phyloP scores from a whole-genome alignment of 2,888 invertebrate species.

The Acanthococcus lagerstroemiae region DNA sequence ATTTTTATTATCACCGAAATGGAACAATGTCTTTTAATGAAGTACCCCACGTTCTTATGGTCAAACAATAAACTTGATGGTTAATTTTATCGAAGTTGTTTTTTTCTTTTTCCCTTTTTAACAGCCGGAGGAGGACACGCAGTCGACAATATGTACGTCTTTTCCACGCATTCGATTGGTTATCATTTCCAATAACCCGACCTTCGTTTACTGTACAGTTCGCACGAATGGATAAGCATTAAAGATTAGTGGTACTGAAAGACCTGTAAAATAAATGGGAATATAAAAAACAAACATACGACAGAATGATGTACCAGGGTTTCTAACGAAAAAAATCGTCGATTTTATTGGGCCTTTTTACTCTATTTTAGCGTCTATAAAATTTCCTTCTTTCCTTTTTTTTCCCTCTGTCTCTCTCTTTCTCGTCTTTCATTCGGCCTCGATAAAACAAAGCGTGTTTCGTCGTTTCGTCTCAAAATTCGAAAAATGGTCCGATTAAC shows the following conservation, averaged over 20 bases:
- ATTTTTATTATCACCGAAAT: too few species aligned
- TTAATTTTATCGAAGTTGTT: conserved; percentile 18
- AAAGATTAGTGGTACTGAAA: not conserved
- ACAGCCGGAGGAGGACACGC: not conserved
- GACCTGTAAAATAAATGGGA: not conserved
- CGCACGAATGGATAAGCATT: not conserved
- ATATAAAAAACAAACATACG: not conserved
- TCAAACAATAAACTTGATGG: conserved; percentile 25
- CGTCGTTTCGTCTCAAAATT: too few species aligned
- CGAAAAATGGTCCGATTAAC: too few species aligned
- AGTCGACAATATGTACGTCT: not conserved
- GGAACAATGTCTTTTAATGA: conserved; percentile 25
- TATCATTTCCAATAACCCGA: not conserved
- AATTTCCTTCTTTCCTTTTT: too few species aligned
- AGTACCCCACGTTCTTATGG: conserved; percentile 13
- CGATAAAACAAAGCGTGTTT: too few species aligned
- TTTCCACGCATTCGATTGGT: not conserved
- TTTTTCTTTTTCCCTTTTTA: not conserved
- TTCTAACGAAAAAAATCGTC: too few species aligned
- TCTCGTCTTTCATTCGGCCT: too few species aligned
- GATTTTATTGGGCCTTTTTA: too few species aligned
- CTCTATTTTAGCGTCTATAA: too few species aligned
- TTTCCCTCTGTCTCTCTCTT: too few species aligned
- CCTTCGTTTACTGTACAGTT: too few species aligned
- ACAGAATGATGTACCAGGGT: too few species aligned